Evolutionary conservation across 2,797 vertebrate species (phyloP).

Genomic region (Rousettus madagascariensis): DNA sequence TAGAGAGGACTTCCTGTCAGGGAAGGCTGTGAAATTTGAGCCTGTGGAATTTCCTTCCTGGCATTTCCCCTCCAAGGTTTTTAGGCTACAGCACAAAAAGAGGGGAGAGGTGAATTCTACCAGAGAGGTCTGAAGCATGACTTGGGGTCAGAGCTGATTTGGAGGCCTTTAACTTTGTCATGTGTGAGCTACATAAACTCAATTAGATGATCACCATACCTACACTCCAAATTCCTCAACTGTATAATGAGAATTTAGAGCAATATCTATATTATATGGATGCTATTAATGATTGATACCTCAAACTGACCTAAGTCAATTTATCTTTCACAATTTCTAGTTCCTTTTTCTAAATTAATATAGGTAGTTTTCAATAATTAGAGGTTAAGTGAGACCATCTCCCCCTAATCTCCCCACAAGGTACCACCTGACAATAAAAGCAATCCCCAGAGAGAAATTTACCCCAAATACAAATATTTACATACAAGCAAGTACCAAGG

Average conservation of each 20-base stretch:
- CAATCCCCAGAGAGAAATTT: not conserved
- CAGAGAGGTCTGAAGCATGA: not conserved
- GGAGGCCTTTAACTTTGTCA: not conserved
- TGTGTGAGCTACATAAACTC: not conserved
- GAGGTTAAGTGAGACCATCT: not conserved
- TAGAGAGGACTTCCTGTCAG: slow-evolving; percentile 44
- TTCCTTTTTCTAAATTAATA: not conserved
- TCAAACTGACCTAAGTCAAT: not conserved
- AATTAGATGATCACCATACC: not conserved
- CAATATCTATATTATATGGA: not conserved
- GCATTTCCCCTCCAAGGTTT: slow-evolving; percentile 50
- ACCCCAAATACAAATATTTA: not conserved
- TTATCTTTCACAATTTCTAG: not conserved
- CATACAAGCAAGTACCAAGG: not conserved
- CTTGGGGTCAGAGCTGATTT: not conserved
- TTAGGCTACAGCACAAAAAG: not conserved
- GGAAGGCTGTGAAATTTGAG: slow-evolving; percentile 25
- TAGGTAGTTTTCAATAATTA: not conserved
- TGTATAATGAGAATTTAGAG: not conserved
- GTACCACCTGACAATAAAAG: not conserved
- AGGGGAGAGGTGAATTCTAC: not conserved
- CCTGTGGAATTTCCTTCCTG: slow-evolving; percentile 13
- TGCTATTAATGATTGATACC: not conserved
- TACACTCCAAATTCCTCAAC: not conserved
- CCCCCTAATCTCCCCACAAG: not conserved